A percentile compares a stretch with the other conserved stretches of the same genome.
Evolutionary conservation across 1,140 invertebrate genomes (phyloP).

Genomic region (Campoletis sonorensis): DNA sequence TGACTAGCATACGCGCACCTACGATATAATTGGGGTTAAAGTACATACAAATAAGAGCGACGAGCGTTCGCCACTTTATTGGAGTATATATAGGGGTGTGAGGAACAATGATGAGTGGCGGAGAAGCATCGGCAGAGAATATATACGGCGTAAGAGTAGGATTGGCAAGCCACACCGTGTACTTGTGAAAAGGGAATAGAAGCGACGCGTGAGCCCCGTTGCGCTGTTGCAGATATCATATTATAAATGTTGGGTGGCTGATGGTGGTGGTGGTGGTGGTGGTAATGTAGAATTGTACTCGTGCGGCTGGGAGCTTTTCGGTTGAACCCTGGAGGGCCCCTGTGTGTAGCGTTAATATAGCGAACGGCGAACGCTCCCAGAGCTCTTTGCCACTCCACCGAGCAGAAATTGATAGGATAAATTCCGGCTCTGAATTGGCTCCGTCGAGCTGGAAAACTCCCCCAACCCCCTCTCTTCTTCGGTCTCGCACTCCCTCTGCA

Average conservation of each 20-base stretch:
- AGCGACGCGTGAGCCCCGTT: slow-evolving; percentile 39
- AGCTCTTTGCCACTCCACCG: slow-evolving; percentile 80
- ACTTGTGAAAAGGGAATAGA: neutral
- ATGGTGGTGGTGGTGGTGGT: slow-evolving; percentile 24
- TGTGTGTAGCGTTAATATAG: slow-evolving; percentile 75
- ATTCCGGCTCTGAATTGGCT: slow-evolving; percentile 81
- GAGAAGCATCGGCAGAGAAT: slow-evolving; percentile 23
- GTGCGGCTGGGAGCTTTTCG: slow-evolving; percentile 54
- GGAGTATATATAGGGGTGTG: slow-evolving; percentile 59
- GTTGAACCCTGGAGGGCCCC: slow-evolving; percentile 59
- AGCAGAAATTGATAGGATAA: slow-evolving; percentile 83
- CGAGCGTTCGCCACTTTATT: slow-evolving; percentile 62
- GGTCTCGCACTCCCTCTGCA: slow-evolving; percentile 25
- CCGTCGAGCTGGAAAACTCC: slow-evolving; percentile 78
- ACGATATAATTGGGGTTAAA: slow-evolving; percentile 63
- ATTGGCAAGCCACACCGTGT: neutral
- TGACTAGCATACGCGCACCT: neutral
- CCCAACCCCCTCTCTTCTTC: slow-evolving; percentile 62
- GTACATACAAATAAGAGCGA: slow-evolving; percentile 62
- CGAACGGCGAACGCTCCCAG: slow-evolving; percentile 71
- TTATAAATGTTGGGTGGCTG: slow-evolving; percentile 59
- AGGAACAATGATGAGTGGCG: slow-evolving; percentile 63
- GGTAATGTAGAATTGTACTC: slow-evolving; percentile 59
- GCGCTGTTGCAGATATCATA: slow-evolving; percentile 59
- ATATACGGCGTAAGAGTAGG: slow-evolving; percentile 31